Evolutionary conservation across 1,140 invertebrate species (phyloP), one percentile per base, ranked within the genome.

Genomic region (Euschistus heros): DNA sequence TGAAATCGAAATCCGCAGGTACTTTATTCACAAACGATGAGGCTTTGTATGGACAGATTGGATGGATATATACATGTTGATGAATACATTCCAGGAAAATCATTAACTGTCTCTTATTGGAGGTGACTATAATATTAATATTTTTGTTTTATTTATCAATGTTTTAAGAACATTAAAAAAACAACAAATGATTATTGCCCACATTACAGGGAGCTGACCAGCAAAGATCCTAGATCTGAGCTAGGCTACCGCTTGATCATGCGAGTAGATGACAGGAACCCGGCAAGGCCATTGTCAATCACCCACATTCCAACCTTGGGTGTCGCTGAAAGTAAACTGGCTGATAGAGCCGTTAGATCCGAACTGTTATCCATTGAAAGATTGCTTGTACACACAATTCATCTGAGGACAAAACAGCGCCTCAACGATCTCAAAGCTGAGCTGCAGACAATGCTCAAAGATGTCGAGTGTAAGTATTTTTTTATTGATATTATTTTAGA

Each of bases 371-470:
- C 93, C 1, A 91, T 98, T 83, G 94, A 97, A 78, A 85, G 91
- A 54, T 78, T 98, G 54, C 78, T 98, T n/a, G 92, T 97, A n/a
- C 92, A 97, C 72, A 98, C 94, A 0, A 94, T 98, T 72, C 94
- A 97, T 75, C 87, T 97, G 27, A 80, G 96, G 66, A 94, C 92
- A 0, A 82, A 87, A 62, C 86, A 85, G 69, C 80, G 92, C 20
- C 78, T 97, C 7, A 81, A 80, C 37, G 89, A 94, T 72, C 80
- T 96, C n/a, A 89, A 89, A 75, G 84, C 88, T 67, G 85, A 91
- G 72, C 73, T 92, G 33, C 81, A 87, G 74, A 78, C 78, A n/a
- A 82, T 88, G 74, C 76, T 87, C 14, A 85, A 86, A 73, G 82
- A 86, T 70, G 80, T 85, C 22, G 86, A 89, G 75, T 87, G 87